Evolutionary conservation across 2,113 vertebrate species (phyloP).

Genomic region (Oreotrochilus melanogaster): DNA sequence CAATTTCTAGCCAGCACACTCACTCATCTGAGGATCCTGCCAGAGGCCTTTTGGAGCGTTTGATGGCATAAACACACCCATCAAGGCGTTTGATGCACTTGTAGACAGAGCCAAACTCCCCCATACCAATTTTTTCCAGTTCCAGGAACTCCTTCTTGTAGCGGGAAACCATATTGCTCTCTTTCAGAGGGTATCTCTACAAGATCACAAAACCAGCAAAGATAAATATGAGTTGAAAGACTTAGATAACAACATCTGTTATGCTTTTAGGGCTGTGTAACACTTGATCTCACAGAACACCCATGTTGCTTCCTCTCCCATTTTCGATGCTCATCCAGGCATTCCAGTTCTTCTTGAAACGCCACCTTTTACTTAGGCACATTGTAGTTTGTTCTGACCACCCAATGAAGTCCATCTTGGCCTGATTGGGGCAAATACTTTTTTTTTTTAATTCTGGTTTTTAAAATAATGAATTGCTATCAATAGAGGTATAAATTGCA

Average conservation of each 20-base stretch:
- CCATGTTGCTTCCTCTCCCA: background rate
- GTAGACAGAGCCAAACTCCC: constrained; percentile 93
- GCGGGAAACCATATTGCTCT: constrained; percentile 89
- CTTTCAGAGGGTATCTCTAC: constrained; percentile 86
- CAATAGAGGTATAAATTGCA: background rate
- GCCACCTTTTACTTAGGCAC: background rate
- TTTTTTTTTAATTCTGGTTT: too few species aligned
- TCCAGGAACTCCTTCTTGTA: constrained; percentile 96
- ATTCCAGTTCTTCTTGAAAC: background rate
- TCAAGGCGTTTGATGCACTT: constrained; percentile 97
- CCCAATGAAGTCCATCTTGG: background rate
- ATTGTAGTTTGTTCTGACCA: background rate
- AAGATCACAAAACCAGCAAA: constrained; percentile 29
- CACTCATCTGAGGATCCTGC: constrained; percentile 90
- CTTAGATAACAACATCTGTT: background rate
- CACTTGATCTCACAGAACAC: background rate
- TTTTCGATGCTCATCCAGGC: background rate
- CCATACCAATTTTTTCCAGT: constrained; percentile 90
- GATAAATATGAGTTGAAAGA: background rate
- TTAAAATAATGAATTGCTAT: background rate
- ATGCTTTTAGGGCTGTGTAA: background rate
- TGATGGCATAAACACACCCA: constrained; percentile 95
- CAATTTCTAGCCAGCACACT: constrained; percentile 72
- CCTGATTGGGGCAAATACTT: background rate
- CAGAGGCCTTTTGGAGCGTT: constrained; percentile 87